Conservation (phyloP, 2,888 invertebrate genomes). For the Biston stratarius region DNA sequence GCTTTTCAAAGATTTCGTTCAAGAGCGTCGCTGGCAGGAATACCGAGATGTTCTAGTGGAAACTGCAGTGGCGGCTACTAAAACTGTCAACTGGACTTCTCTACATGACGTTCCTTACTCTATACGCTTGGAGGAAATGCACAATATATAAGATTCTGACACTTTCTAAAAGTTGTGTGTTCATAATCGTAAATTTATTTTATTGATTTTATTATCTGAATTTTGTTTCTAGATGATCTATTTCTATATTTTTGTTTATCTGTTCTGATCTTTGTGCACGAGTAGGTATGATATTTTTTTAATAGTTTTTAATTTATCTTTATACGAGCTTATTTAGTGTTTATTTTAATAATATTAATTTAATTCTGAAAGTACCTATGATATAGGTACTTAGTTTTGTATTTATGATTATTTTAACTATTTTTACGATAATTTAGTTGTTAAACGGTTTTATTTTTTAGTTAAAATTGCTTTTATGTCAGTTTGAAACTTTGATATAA, state of each 20-base stretch:
- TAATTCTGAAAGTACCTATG: not conserved
- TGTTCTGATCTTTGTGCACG: not conserved
- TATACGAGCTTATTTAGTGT: not conserved
- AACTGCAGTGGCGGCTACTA: conserved; percentile 79
- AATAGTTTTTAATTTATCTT: not conserved
- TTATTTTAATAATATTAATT: not conserved
- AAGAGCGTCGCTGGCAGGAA: conserved; percentile 85
- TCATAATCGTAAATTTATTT: too few species aligned
- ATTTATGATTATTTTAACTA: not conserved
- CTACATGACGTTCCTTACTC: conserved; percentile 89
- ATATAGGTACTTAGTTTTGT: not conserved
- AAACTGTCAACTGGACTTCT: conserved; percentile 85
- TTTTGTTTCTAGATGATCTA: not conserved
- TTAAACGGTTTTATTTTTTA: too few species aligned
- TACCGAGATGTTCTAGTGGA: conserved; percentile 81
- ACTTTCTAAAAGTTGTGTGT: not conserved
- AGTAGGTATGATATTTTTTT: not conserved
- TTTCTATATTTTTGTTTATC: not conserved
- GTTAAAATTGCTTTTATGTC: not conserved
- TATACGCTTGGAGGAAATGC: conserved; percentile 86
- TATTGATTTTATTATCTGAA: not conserved
- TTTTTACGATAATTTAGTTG: not conserved
- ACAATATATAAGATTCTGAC: conserved; percentile 60
- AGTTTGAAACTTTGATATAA: not conserved
- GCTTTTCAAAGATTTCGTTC: conserved; percentile 85